A percentile compares a stretch with the other conserved stretches of the same genome.
Conservation (phyloP, 2,888 invertebrate genomes). For the Conchocele bisecta region DNA sequence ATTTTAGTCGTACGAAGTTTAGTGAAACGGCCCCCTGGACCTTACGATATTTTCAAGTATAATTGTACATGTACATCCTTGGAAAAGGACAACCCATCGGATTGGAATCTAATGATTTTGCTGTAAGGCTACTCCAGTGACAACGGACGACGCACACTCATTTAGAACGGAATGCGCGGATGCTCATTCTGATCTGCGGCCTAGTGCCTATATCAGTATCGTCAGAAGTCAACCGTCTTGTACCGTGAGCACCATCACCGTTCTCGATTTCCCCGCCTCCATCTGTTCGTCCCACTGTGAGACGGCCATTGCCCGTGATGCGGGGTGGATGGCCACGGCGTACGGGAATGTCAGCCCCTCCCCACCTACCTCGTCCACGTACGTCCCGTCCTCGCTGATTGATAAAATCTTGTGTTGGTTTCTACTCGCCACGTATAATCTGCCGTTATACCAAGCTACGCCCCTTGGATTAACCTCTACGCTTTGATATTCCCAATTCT, state of each 20-base stretch:
- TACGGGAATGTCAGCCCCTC: constrained; percentile 20
- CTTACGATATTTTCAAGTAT: too few species aligned
- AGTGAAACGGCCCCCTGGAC: too few species aligned
- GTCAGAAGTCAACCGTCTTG: too few species aligned
- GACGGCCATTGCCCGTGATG: constrained; percentile 9
- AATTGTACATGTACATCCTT: too few species aligned
- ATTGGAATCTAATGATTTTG: too few species aligned
- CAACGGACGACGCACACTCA: too few species aligned
- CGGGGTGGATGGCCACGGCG: constrained; percentile 26
- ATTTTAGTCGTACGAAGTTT: too few species aligned
- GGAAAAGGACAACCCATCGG: too few species aligned
- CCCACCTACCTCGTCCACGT: neutral
- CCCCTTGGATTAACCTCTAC: constrained; percentile 24
- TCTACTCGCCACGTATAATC: constrained; percentile 16
- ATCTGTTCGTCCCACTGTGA: constrained; percentile 41
- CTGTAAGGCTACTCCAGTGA: too few species aligned
- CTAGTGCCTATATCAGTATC: too few species aligned
- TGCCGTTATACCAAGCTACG: constrained; percentile 1
- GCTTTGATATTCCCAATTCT: constrained; percentile 15
- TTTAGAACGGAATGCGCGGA: too few species aligned
- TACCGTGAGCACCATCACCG: neutral
- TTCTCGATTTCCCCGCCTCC: neutral
- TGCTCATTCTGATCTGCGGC: too few species aligned
- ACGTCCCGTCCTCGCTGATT: constrained; percentile 2
- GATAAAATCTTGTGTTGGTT: constrained; percentile 1